Evolutionary conservation across 2,888 invertebrate species (phyloP).

Genomic region (Galerucella calmariensis): DNA sequence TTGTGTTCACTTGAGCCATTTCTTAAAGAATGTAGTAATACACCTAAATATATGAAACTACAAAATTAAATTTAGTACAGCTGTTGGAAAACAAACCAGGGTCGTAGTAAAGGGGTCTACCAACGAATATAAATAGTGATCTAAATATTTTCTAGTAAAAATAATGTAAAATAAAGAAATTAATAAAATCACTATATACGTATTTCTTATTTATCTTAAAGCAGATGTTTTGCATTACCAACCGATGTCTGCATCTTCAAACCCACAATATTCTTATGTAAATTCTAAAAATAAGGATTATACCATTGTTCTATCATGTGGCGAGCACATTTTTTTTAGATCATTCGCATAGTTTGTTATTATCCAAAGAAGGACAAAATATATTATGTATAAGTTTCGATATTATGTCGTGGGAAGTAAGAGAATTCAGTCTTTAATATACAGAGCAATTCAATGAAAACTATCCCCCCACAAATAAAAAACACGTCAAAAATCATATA

Average conservation of each 20-base stretch:
- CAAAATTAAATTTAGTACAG: too few species aligned
- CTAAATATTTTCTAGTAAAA: not conserved
- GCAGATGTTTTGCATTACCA: constrained; percentile 4
- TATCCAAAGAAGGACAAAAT: constrained; percentile 4
- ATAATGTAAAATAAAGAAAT: not conserved
- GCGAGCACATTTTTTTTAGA: constrained; percentile 15
- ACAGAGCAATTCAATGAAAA: too few species aligned
- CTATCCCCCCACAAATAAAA: too few species aligned
- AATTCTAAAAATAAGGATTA: constrained; percentile 25
- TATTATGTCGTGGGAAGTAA: constrained; percentile 6
- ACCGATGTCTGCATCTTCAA: not conserved
- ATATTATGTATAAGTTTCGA: not conserved
- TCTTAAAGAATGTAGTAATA: too few species aligned
- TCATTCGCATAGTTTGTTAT: constrained; percentile 5
- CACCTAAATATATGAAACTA: too few species aligned
- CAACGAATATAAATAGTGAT: not conserved
- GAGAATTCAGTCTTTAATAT: too few species aligned
- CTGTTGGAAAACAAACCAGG: too few species aligned
- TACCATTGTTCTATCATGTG: constrained; percentile 19
- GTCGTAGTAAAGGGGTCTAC: too few species aligned
- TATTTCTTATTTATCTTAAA: not conserved
- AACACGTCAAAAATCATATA: too few species aligned
- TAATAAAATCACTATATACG: not conserved
- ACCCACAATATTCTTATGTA: constrained; percentile 14
- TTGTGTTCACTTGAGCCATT: too few species aligned